Base-by-base conservation (phyloP, 2,113 vertebrate genomes). In the Zootoca vivipara region DNA sequence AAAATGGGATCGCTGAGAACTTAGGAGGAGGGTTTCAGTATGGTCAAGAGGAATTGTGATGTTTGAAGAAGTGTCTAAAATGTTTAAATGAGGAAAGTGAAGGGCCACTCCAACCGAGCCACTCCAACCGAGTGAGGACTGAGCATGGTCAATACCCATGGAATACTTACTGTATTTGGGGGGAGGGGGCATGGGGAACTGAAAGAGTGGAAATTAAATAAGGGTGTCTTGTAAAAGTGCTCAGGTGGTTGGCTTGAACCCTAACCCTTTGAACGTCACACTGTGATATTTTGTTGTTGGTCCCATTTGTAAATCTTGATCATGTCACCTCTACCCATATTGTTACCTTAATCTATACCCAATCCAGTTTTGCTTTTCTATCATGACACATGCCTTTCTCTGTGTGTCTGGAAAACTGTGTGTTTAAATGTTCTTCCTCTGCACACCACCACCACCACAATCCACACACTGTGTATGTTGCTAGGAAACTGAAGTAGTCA, bases 401-500 rank as follows among this genome's bases (percentile, higher is more conserved):
- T 52, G 20, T 70, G 15, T 20, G 7, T 1, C 20, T 35, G 46
- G 52, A 33, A 73, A 85, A 18, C 35, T 40, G 12, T 38, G 4
- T 38, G 7, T 7, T 86, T 2, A 0, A 16, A 24, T 13, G 3
- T 58, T 88, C 77, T 85, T 16, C 56, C 81, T 46, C 35, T 62
- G 13, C 69, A 33, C 8, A 10, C 58, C 18, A 15, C 58, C 16
- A 15, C 58, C 18, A 18, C 15, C 58, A 15, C 0, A 13, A 0
- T 4, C 24, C 6, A 16, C 8, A n/a, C 7, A 38, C 35, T 69
- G 7, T 73, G 58, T 38, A 2, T 83, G 10, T n/a, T 89, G 82
- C 88, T 91, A 8, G 79, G 80, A 89, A 77, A 91, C 80, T 18
- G 4, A 1, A 5, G n/a, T 83, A 40, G 70, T 52, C 62, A 52